Evolutionary conservation across 2,888 invertebrate species (phyloP).

Genomic region (Calliopum simillimum): DNA sequence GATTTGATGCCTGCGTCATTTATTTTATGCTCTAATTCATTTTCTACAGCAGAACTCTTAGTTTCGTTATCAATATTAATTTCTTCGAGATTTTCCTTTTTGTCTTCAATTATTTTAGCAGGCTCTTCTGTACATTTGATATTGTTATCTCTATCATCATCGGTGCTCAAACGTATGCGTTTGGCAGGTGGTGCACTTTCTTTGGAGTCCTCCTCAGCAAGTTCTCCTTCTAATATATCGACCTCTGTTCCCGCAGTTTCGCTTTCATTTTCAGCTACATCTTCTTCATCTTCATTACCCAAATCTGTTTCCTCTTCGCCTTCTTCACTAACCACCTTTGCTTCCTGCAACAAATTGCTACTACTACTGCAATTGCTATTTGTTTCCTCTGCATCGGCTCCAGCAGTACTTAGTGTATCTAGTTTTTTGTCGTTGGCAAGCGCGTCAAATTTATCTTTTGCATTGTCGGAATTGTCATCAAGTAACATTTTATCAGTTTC

Average conservation of each 20-base stretch:
- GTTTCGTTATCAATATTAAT: slow-evolving; percentile 12
- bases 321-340: slow-evolving; percentile 43
- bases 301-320: slow-evolving; percentile 38
- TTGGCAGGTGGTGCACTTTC: slow-evolving; percentile 50
- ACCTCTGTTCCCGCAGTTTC: slow-evolving; percentile 37
- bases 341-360: slow-evolving; percentile 59
- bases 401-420: slow-evolving; percentile 36
- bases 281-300: slow-evolving; percentile 45
- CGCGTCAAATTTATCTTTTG: slow-evolving; percentile 59
- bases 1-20: slow-evolving; percentile 25
- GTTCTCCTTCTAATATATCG: slow-evolving; percentile 43
- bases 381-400: slow-evolving; percentile 47
- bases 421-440: slow-evolving; percentile 42
- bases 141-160: slow-evolving; percentile 41
- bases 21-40: slow-evolving; percentile 6
- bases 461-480: slow-evolving; percentile 62
- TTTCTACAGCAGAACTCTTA: neutral
- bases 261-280: slow-evolving; percentile 38
- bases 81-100: slow-evolving; percentile 2
- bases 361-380: slow-evolving; percentile 58
- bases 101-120: neutral
- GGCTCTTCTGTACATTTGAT: slow-evolving; percentile 26
- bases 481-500: slow-evolving; percentile 40
- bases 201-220: slow-evolving; percentile 40
- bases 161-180: slow-evolving; percentile 49